Base-by-base conservation (phyloP, 2,113 vertebrate genomes). In the Nothobranchius kuhntae region DNA sequence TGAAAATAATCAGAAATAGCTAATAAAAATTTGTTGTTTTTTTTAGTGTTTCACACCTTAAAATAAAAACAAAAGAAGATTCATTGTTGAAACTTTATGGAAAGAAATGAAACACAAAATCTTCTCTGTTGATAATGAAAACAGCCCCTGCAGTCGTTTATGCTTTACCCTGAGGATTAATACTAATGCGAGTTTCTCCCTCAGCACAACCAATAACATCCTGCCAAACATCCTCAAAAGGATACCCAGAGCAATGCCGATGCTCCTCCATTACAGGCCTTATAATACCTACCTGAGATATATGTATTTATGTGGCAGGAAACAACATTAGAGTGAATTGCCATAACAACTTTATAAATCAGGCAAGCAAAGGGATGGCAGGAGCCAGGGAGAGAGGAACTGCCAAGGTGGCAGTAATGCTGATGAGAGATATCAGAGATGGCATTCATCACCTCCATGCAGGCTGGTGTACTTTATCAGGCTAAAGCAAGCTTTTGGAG, bases 271-370 rank as follows among this genome's bases (percentile, higher is more conserved):
- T 89, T 89, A 91, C 78, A 73, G 61, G 66, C 78, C 80, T 76
- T 69, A 85, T 84, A 89, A 91, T 87, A 83, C 75, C 83, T 87
- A 78, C 71, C 77, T 81, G 87, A 89, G 86, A 91, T 90, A 89
- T 89, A 88, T 90, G 85, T 88, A 91, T 93, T 93, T 91, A 87
- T 92, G 77, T 90, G 89, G 86, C 87, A 90, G 88, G 84, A 86
- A 89, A 88, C 87, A 92, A 93, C 88, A 91, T 82, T 82, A 86
- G 82, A 91, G 84, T 77, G 80, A 87, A 89, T 91, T 88, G 89
- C 88, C 87, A 86, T 86, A 92, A 91, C 88, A 92, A 87, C 88
- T 91, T 88, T 86, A 91, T 91, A 91, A 92, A 91, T 92, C 89
- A 92, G 82, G 60, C 82, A 73, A 78, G 58, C 59, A 65, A 40